phyloP scores from a whole-genome alignment of 2,888 invertebrate genomes.

The Himalopsyche anomala region DNA sequence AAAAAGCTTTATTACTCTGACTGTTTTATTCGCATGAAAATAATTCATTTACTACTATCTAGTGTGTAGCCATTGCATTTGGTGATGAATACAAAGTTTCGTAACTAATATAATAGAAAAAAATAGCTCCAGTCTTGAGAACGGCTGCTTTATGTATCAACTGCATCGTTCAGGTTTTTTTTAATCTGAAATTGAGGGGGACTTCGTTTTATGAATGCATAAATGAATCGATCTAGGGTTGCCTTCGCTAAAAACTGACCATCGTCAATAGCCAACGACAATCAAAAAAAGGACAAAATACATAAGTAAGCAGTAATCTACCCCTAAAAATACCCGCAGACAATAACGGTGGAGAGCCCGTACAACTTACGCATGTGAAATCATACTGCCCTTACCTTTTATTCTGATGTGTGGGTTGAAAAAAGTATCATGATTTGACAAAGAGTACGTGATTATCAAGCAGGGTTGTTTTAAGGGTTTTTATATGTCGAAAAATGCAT shows the following conservation, averaged over 20 bases:
- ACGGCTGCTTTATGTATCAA: background rate
- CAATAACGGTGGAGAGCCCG: conserved; percentile 51
- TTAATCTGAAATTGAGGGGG: conserved; percentile 50
- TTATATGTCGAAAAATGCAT: no score
- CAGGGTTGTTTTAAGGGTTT: background rate
- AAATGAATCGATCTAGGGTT: conserved; percentile 22
- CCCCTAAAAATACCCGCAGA: conserved; percentile 60
- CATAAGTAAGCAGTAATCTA: conserved; percentile 61
- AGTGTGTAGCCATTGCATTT: no score
- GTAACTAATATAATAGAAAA: no score
- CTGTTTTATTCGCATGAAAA: no score
- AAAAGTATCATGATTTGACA: background rate
- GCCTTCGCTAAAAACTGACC: conserved; percentile 63
- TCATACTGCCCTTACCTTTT: background rate
- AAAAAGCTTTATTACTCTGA: no score
- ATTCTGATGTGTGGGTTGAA: background rate
- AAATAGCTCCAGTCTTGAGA: conserved; percentile 36
- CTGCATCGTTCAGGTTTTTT: conserved; percentile 47
- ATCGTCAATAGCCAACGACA: conserved; percentile 63
- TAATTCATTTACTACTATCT: no score
- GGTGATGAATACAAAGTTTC: no score
- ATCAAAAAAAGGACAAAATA: conserved; percentile 60
- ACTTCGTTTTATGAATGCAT: background rate
- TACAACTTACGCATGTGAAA: background rate
- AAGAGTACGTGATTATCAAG: background rate